Percentiles rank a stretch among this genome's conserved stretches.
Evolutionary conservation across 2,797 vertebrate species (phyloP).

Genomic region (Pempheris klunzingeri): DNA sequence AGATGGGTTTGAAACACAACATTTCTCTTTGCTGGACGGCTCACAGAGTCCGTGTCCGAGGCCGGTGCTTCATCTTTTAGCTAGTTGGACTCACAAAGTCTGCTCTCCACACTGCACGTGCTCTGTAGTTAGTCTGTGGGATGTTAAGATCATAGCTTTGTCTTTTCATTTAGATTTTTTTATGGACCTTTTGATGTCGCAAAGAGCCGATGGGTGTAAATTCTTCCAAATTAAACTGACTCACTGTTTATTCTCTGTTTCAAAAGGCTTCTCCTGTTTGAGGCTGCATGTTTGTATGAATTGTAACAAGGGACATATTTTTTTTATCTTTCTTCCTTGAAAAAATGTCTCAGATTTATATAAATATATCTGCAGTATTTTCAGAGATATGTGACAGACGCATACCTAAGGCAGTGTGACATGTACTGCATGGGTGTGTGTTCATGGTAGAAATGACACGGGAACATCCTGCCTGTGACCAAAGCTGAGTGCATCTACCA

Average conservation of each 20-base stretch:
- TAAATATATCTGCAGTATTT: conserved; percentile 21
- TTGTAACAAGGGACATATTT: conserved; percentile 25
- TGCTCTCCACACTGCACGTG: background rate
- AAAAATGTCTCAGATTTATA: conserved; percentile 36
- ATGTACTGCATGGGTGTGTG: conserved; percentile 39
- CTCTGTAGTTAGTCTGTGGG: conserved; percentile 4
- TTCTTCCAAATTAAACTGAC: conserved; percentile 35
- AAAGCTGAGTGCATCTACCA: conserved; percentile 45
- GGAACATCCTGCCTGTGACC: conserved; percentile 44
- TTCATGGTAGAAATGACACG: conserved; percentile 48
- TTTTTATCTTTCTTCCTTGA: conserved; percentile 33
- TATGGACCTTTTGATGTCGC: conserved; percentile 29
- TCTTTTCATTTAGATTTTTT: conserved; percentile 16
- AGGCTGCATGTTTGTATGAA: conserved; percentile 21
- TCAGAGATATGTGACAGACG: conserved; percentile 29
- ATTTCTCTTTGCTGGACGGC: background rate
- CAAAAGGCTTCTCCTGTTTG: conserved; percentile 32
- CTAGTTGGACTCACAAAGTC: background rate
- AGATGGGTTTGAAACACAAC: background rate
- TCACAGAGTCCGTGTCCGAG: too few relatives aligned
- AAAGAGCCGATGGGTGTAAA: conserved; percentile 31
- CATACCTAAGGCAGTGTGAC: conserved; percentile 27
- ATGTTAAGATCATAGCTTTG: conserved; percentile 38
- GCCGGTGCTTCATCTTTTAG: too few relatives aligned
- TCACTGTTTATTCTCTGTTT: conserved; percentile 28